These are phyloP conservation scores for Brachirus orientalis DNA, from an alignment of 2,113 vertebrate species.

Conservation along the genomic window DNA sequence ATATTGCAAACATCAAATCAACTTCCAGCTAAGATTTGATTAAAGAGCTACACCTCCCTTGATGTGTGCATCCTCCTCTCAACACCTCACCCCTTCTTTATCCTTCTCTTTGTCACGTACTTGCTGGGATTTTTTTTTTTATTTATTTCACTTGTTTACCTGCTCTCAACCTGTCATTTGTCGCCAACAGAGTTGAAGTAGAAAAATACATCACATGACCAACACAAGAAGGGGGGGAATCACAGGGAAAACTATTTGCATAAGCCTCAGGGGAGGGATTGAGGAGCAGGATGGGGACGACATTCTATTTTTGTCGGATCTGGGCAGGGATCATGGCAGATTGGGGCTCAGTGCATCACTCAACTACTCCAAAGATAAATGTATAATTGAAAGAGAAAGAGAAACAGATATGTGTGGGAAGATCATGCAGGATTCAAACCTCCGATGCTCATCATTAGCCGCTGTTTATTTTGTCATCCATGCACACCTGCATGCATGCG, in stretches of 20 bases:
- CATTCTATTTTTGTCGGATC: slow-evolving; percentile 67
- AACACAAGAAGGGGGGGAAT: slow-evolving; percentile 19
- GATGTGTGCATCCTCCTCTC: slow-evolving; percentile 13
- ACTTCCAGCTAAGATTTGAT: slow-evolving; percentile 61
- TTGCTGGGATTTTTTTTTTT: background rate
- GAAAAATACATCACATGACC: slow-evolving; percentile 15
- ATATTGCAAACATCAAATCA: slow-evolving; percentile 58
- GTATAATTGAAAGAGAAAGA: slow-evolving; percentile 61
- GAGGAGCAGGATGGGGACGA: slow-evolving; percentile 49
- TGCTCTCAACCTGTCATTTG: slow-evolving; percentile 35
- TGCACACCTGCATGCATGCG: no score
- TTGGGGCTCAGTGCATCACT: slow-evolving; percentile 40
- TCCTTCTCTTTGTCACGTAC: background rate
- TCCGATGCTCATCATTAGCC: no score
- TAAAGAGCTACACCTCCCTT: slow-evolving; percentile 42
- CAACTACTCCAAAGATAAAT: slow-evolving; percentile 62
- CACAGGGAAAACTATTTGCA: slow-evolving; percentile 61
- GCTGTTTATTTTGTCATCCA: no score
- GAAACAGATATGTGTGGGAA: slow-evolving; percentile 32
- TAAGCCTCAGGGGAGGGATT: slow-evolving; percentile 37
- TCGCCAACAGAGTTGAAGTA: slow-evolving; percentile 1
- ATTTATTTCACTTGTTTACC: slow-evolving; percentile 28
- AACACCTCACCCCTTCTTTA: no score
- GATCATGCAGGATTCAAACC: no score
- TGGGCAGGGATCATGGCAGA: slow-evolving; percentile 56